A percentile compares a stretch with the other conserved stretches of the same genome.
phyloP scores from a whole-genome alignment of 2,797 vertebrate species.

The Anabas testudineus region DNA sequence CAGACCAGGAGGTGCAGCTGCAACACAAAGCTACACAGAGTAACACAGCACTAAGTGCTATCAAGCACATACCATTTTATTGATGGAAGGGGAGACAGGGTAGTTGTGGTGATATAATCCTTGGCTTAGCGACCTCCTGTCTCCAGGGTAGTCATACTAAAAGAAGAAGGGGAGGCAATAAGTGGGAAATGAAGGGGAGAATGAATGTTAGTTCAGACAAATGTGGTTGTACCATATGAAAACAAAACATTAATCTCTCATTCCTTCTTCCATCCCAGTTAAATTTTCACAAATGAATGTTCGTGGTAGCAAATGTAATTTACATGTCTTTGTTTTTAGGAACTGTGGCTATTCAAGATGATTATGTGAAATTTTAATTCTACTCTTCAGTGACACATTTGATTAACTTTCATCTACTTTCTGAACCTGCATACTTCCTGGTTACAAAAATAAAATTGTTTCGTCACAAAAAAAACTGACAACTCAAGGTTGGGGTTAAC shows the following conservation, averaged over 20 bases:
- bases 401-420: too few relatives aligned
- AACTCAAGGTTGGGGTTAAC: background rate
- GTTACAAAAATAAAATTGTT: too few relatives aligned
- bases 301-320: background rate
- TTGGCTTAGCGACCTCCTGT: constrained; percentile 89
- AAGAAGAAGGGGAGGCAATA: constrained; percentile 57
- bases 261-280: background rate
- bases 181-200: constrained; percentile 12
- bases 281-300: too few relatives aligned
- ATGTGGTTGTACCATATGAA: constrained; percentile 14
- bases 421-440: too few relatives aligned
- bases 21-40: constrained; percentile 21
- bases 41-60: background rate
- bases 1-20: too few relatives aligned
- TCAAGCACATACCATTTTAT: constrained; percentile 91
- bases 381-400: too few relatives aligned
- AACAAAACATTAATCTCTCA: constrained; percentile 2
- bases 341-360: background rate
- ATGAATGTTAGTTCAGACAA: constrained; percentile 10
- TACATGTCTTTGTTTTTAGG: background rate
- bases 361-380: background rate
- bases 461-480: background rate
- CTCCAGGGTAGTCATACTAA: constrained; percentile 94
- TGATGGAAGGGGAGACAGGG: constrained; percentile 90
- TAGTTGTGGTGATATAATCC: constrained; percentile 93